Percentiles rank a stretch among this genome's conserved stretches.
phyloP scores from a whole-genome alignment of 2,113 vertebrate species.

The Tricholaema leucomelas region DNA sequence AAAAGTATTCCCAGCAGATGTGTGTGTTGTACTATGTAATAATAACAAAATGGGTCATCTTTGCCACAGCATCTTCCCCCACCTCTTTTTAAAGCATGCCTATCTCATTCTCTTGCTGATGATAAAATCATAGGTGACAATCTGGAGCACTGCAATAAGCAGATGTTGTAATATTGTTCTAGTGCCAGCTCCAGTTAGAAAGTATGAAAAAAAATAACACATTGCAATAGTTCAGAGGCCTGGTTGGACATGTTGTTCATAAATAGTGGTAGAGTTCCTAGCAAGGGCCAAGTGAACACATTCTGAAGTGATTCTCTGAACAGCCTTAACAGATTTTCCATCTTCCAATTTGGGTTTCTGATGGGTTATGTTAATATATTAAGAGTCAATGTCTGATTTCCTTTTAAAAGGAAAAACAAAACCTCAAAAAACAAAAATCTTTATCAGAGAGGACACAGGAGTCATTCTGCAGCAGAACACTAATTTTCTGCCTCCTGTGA shows the following conservation, averaged over 20 bases:
- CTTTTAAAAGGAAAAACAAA: not conserved
- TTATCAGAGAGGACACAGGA: not conserved
- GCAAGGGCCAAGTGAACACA: not conserved
- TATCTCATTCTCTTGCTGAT: not conserved
- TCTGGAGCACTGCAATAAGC: not conserved
- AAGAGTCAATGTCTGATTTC: not conserved
- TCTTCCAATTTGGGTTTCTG: not conserved
- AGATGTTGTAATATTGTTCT: not conserved
- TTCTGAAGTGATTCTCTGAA: not conserved
- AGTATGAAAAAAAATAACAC: not conserved
- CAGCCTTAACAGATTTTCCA: not conserved
- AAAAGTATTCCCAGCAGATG: not conserved
- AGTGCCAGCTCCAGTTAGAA: not conserved
- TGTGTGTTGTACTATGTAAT: not conserved
- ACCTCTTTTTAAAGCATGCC: not conserved
- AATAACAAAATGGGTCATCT: not conserved
- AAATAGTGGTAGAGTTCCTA: not conserved
- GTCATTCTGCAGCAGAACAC: not conserved
- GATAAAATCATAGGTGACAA: not conserved
- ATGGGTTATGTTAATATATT: not conserved
- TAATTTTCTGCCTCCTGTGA: not conserved
- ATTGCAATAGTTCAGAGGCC: not conserved
- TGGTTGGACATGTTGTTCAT: not conserved
- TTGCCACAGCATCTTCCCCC: not conserved
- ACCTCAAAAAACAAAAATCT: not conserved